phyloP scores from a whole-genome alignment of 2,113 vertebrate genomes.

The Aspidoscelis tigris region DNA sequence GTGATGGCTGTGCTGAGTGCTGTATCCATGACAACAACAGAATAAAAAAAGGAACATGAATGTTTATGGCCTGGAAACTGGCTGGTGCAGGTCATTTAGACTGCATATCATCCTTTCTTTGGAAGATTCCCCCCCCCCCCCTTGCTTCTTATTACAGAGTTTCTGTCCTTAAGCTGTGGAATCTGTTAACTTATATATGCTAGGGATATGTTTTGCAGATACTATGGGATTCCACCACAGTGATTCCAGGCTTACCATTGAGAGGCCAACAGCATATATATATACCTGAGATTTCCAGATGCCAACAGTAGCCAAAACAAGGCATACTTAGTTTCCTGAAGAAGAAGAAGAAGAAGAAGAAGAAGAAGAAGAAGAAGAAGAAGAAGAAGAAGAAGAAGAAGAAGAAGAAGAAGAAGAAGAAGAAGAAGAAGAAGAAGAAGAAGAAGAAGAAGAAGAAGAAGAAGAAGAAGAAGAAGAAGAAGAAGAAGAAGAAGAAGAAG shows the following conservation, averaged over 20 bases:
- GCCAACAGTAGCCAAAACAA: neutral
- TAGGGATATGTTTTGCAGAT: neutral
- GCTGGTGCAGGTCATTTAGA: neutral
- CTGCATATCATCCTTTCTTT: neutral
- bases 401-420: no score
- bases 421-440: no score
- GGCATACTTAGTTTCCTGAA: neutral
- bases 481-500: no score
- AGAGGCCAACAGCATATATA: neutral
- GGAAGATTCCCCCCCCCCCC: neutral
- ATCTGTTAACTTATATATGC: neutral
- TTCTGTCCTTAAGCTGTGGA: neutral
- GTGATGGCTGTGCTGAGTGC: conserved; percentile 8
- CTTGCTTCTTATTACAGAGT: neutral
- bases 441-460: no score
- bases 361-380: no score
- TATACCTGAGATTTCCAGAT: neutral
- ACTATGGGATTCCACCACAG: neutral
- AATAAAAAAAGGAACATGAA: neutral
- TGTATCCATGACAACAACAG: conserved; percentile 31
- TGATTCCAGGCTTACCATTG: neutral
- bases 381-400: no score
- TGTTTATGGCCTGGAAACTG: neutral
- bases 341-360: no score
- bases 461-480: no score